phyloP scores from a whole-genome alignment of 1,140 invertebrate species.

The Eulimnadia texana region DNA sequence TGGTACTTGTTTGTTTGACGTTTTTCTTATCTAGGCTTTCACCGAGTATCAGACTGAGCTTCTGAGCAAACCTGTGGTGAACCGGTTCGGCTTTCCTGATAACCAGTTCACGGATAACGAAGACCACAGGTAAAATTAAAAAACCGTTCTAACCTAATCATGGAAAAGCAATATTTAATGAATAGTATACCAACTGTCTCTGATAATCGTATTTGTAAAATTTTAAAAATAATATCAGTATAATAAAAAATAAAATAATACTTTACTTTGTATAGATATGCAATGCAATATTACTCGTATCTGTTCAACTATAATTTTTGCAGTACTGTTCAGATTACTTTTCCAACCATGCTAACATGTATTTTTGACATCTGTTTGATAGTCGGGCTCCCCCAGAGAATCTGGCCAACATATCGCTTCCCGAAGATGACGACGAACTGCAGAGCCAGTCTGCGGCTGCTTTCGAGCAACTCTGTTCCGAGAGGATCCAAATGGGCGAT shows the following conservation, averaged over 20 bases:
- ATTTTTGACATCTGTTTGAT: too few relatives aligned
- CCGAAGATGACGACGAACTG: conserved; percentile 3
- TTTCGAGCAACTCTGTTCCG: conserved; percentile 5
- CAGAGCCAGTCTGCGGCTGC: neutral
- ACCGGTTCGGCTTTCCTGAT: conserved; percentile 48
- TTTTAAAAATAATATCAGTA: too few relatives aligned
- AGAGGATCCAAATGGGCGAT: conserved; percentile 3
- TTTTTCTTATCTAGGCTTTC: conserved; percentile 34
- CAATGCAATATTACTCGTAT: too few relatives aligned
- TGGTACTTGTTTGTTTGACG: too few relatives aligned
- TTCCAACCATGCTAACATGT: too few relatives aligned
- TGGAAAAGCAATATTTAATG: neutral
- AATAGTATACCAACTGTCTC: neutral
- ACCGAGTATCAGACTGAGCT: conserved; percentile 43
- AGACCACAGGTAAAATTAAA: conserved; percentile 24
- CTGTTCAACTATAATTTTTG: too few relatives aligned
- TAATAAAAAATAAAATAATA: too few relatives aligned
- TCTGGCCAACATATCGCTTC: neutral
- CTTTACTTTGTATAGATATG: too few relatives aligned
- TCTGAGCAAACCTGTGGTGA: conserved; percentile 42
- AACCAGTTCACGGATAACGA: conserved; percentile 49
- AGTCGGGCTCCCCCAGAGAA: neutral
- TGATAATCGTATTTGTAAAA: too few relatives aligned
- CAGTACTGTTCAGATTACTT: too few relatives aligned
- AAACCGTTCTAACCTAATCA: neutral